These are phyloP conservation scores for Neostethus bicornis DNA, from an alignment of 2,797 vertebrate species.

Conservation along the genomic window DNA sequence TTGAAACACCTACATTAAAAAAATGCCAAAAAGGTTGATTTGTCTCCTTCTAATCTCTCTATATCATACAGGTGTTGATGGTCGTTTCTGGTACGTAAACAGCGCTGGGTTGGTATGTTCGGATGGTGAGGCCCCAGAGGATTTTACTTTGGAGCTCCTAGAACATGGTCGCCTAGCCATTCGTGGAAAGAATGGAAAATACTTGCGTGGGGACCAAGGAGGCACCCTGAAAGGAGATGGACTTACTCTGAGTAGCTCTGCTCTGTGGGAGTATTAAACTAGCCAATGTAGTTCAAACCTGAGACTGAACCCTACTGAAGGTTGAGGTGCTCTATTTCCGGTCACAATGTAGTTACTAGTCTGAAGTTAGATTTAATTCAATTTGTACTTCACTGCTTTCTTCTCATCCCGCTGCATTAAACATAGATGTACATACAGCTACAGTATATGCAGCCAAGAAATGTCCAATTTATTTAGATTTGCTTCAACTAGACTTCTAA, in stretches of 20 bases:
- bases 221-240: slow-evolving; percentile 91
- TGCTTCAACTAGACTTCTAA: slow-evolving; percentile 1
- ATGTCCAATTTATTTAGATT: slow-evolving; percentile 10
- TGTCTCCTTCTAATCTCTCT: not conserved
- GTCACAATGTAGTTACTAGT: not conserved
- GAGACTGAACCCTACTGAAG: slow-evolving; percentile 1
- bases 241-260: slow-evolving; percentile 77
- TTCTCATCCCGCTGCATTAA: slow-evolving; percentile 6
- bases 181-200: slow-evolving; percentile 87
- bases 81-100: slow-evolving; percentile 91
- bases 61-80: slow-evolving; percentile 80
- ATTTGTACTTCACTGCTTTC: not conserved
- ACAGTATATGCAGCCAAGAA: slow-evolving; percentile 24
- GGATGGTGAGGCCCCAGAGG: slow-evolving; percentile 90
- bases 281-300: not conserved
- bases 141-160: slow-evolving; percentile 90
- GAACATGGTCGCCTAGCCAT: slow-evolving; percentile 90
- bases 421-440: not conserved
- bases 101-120: slow-evolving; percentile 87
- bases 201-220: slow-evolving; percentile 90
- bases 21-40: not conserved
- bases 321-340: not conserved
- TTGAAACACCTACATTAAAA: not conserved
- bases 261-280: slow-evolving; percentile 92
- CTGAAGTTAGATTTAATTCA: slow-evolving; percentile 1